Percentiles rank a stretch among this genome's conserved stretches.
Conservation (phyloP, 64 coral and sea anemone genomes). For the Dendrophyllia cribrosa region DNA sequence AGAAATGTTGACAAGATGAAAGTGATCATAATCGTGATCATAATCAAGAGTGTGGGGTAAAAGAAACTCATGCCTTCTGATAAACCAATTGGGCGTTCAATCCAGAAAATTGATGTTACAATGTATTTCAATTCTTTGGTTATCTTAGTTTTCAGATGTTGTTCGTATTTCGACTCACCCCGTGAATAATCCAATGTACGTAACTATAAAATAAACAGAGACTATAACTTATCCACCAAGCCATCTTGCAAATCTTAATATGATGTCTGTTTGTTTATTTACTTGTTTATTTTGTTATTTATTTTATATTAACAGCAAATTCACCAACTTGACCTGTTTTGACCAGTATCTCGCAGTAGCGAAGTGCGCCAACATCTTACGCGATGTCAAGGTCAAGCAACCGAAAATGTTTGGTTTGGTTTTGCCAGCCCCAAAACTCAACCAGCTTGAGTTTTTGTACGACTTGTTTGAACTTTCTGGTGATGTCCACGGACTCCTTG, state of each 20-base stretch:
- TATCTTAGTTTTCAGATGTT: too few species aligned
- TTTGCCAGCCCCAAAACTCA: conserved; percentile 63
- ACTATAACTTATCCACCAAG: too few species aligned
- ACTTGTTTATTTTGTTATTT: neutral
- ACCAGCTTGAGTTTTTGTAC: conserved; percentile 90
- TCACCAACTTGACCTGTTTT: conserved; percentile 83
- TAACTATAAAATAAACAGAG: too few species aligned
- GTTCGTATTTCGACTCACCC: too few species aligned
- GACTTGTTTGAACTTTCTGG: conserved; percentile 91
- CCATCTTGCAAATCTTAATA: neutral
- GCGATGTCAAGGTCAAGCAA: conserved; percentile 63
- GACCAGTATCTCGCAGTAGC: conserved; percentile 87
- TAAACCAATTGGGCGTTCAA: too few species aligned
- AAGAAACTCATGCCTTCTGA: too few species aligned
- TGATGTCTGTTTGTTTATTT: neutral
- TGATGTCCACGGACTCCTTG: conserved; percentile 87
- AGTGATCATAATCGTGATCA: too few species aligned
- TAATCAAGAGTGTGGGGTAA: too few species aligned
- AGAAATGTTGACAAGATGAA: too few species aligned
- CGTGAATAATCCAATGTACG: too few species aligned
- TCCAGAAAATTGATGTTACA: too few species aligned
- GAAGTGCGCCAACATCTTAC: conserved; percentile 76
- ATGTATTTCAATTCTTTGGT: too few species aligned
- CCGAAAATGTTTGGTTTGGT: conserved; percentile 72
- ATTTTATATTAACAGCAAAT: conserved; percentile 75